Evolutionary conservation across 2,797 vertebrate genomes (phyloP).

Genomic region (Alauda arvensis): DNA sequence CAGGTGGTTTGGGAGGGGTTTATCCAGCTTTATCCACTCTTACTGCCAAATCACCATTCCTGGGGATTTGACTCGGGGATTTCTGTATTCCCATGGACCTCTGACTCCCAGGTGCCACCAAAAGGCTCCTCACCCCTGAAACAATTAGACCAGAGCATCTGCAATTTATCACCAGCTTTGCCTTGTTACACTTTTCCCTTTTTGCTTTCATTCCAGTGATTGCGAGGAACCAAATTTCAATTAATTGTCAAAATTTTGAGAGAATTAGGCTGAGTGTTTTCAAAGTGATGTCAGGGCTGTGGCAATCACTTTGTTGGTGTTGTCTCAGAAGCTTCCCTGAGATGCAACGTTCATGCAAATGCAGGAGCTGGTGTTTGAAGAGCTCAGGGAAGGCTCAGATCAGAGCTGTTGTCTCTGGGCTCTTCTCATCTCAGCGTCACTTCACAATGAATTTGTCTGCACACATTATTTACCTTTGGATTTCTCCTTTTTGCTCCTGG

Average conservation of each 20-base stretch:
- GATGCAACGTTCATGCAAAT: background rate
- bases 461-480: background rate
- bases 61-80: background rate
- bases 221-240: background rate
- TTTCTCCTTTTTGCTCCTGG: background rate
- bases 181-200: background rate
- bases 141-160: background rate
- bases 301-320: background rate
- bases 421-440: background rate
- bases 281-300: constrained; percentile 1
- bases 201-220: background rate
- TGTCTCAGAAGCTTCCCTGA: background rate
- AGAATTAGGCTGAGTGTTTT: constrained; percentile 31
- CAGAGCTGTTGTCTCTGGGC: background rate
- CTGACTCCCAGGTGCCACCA: background rate
- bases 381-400: constrained; percentile 6
- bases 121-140: background rate
- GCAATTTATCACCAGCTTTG: background rate
- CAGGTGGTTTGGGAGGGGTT: background rate
- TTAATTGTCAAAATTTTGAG: constrained; percentile 24
- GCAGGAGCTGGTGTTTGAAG: constrained; percentile 9
- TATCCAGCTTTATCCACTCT: background rate
- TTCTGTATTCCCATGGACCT: background rate
- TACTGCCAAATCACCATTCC: no score
- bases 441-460: background rate